Conservation (phyloP, 2,113 vertebrate species). For the Prunella fulvescens region DNA sequence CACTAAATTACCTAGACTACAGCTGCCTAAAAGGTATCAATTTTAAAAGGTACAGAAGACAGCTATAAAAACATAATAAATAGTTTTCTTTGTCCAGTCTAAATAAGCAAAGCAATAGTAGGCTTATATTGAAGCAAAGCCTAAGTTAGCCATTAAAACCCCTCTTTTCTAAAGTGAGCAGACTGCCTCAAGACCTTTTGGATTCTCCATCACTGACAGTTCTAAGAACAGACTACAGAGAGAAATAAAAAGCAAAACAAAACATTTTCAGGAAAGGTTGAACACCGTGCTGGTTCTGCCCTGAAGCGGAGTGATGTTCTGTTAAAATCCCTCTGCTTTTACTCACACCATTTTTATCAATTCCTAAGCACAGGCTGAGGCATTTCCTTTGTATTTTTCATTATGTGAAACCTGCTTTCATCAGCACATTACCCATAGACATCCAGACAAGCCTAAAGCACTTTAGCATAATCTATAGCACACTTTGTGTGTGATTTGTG, state of each 20-base stretch:
- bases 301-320: background rate
- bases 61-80: background rate
- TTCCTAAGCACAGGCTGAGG: background rate
- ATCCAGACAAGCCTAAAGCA: background rate
- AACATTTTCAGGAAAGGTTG: background rate
- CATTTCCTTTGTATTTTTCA: background rate
- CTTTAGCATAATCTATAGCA: background rate
- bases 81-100: background rate
- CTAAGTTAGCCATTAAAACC: background rate
- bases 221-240: background rate
- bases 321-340: background rate
- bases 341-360: background rate
- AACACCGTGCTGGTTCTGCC: background rate
- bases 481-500: background rate
- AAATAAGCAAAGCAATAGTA: background rate
- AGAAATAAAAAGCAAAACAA: background rate
- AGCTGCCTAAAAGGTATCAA: background rate
- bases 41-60: background rate
- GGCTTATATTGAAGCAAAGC: background rate
- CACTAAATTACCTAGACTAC: background rate
- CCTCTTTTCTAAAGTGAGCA: background rate
- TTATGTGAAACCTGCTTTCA: background rate
- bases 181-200: background rate
- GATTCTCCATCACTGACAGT: background rate
- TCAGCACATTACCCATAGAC: rapidly evolving